These are phyloP conservation scores for Oryzias celebensis DNA, from an alignment of 2,113 vertebrate species.

Conservation along the genomic window DNA sequence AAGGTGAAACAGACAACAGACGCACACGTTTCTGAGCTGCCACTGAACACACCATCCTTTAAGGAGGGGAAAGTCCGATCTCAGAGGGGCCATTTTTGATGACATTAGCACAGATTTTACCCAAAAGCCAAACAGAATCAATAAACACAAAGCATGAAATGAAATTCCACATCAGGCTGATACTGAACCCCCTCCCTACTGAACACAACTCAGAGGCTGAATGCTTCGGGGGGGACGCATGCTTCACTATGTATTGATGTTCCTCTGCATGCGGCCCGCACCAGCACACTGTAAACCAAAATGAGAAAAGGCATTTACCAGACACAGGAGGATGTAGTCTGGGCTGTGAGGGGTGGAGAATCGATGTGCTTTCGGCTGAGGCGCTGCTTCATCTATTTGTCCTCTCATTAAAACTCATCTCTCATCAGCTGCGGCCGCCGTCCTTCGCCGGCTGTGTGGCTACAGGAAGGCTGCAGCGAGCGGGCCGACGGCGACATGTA, in stretches of 20 bases:
- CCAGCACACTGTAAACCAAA: conserved; percentile 39
- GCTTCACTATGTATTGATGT: conserved; percentile 48
- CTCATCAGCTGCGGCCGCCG: conserved; percentile 28
- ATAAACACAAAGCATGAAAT: conserved; percentile 71
- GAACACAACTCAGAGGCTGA: conserved; percentile 41
- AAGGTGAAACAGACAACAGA: conserved; percentile 79
- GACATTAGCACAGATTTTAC: conserved; percentile 54
- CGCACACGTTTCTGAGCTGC: not conserved
- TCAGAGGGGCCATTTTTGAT: conserved; percentile 42
- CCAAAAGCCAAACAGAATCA: conserved; percentile 63
- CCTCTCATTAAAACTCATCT: conserved; percentile 49
- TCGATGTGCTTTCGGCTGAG: conserved; percentile 53
- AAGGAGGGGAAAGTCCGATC: not conserved
- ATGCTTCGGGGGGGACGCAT: conserved; percentile 15
- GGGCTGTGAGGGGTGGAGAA: conserved; percentile 35
- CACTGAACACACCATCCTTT: not conserved
- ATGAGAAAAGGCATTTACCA: conserved; percentile 49
- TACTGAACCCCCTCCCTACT: conserved; percentile 16
- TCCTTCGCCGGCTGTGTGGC: conserved; percentile 10
- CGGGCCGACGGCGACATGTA: conserved; percentile 12
- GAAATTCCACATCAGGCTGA: conserved; percentile 63
- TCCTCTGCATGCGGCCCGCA: conserved; percentile 28
- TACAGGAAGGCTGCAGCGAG: conserved; percentile 20
- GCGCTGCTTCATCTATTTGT: conserved; percentile 29
- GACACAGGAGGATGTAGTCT: conserved; percentile 25